Evolutionary conservation across 2,113 vertebrate genomes (phyloP), one percentile per base, ranked within the genome.

Genomic region (Calyptommatus sinebrachiatus): DNA sequence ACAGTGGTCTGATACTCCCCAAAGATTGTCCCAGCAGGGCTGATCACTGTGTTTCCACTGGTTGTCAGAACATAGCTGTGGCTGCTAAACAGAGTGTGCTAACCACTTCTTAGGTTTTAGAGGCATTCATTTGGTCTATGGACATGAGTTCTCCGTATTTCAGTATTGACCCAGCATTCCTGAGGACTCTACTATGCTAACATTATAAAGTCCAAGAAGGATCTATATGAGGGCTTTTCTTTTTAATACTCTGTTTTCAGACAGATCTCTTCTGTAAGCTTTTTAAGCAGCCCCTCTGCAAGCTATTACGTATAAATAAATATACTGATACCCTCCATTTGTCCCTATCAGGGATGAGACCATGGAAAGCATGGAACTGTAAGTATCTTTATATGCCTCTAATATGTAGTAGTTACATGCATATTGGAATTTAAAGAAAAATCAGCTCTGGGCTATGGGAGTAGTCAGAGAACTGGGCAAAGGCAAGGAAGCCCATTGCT

Each of bases 361-460:
- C 70, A 78, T 35, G 31, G 76, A 91, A 86, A 69, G 21, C 41
- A 72, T 90, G 57, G 91, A 92, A 77, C 83, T 91, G 92, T 92
- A 85, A 90, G 92, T 86, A 82, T 67, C 14, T 66, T 41, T 6
- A 4, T 1, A 2, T 20, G 14, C 2, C 46, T 70, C 18, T 41
- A 28, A 11, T 24, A 26, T 61, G 45, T 67, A 18, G 16, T 65
- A 31, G 41, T 21, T 66, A 53, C 24, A 29, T 29, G 35, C 35
- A 46, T 18, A 20, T 21, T 53, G 46, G 24, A 41, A 1, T 69
- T 81, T 63, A 68, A 57, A 8, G 35, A 76, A 41, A 68, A 57
- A 9, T 48, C 71, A 45, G 62, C 7, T 53, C 28, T 68, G 53
- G 24, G n/a, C 1, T 9, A 45, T 24, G 28, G 21, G 68, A 68